Base-by-base conservation (phyloP, 2,888 invertebrate species). In the Dermolepida albohirtum region DNA sequence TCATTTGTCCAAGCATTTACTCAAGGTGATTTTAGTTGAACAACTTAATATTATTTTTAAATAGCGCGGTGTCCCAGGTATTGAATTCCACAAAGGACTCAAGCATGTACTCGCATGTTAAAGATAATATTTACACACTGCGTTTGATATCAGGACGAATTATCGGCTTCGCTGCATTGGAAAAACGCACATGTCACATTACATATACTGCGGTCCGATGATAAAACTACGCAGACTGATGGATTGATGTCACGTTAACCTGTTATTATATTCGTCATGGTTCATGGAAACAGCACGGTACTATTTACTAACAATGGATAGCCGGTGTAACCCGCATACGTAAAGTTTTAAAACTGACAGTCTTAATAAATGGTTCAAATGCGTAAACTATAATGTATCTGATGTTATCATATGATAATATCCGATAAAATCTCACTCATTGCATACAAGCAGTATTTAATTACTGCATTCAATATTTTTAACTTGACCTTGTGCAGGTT, bases 191-290 rank as follows among this genome's bases (percentile, higher is more conserved):
- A 12, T 34, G 59, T 59, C 47, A n/a, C 14, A 29, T 44, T 44
- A 44, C 29, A 22, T 55, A 17, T 22, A 17, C 17, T 22, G 17
- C 41, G 44, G 44, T 44, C n/a, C 27, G 27, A 44, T 44, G 59
- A 59, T 59, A 47, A 59, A 59, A 59, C 44, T 44, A 2, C 17
- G n/a, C 44, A 44, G 12, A 0, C 29, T 44, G 59, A 59, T 29
- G 34, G 59, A 59, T 59, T 59, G 59, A 59, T 44, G 59, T 59
- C 59, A 59, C 40, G 59, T 59, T 44, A 59, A 59, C 59, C 59
- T 59, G 44, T 59, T 44, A 59, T 59, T 59, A 59, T 27, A 29
- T 57, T 27, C 40, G 43, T 27, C 43, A 43, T 14, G 27, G 43
- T 57, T 43, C 27, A 43, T 57, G 59, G 34, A 40, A 44, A 47